Percentiles rank a stretch among this genome's conserved stretches.
Conservation (phyloP, 2,888 invertebrate species). For the Drosophila paucipuncta region DNA sequence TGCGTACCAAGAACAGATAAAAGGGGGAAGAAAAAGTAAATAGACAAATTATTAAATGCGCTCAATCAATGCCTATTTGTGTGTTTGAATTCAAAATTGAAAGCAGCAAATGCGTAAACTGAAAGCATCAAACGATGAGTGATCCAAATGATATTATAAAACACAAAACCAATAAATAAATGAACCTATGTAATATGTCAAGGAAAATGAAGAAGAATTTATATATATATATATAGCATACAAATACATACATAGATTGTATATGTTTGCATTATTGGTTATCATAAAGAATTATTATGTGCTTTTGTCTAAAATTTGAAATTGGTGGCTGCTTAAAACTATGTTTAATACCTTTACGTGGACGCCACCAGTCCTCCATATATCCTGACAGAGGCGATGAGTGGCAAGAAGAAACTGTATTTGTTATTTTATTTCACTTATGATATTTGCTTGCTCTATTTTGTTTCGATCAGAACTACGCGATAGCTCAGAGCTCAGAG, state of each 20-base stretch:
- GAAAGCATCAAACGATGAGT: constrained; percentile 3
- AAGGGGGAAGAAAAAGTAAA: constrained; percentile 78
- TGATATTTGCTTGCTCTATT: constrained; percentile 46
- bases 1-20: constrained; percentile 79
- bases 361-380: constrained; percentile 99
- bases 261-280: constrained; percentile 13
- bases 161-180: constrained; percentile 6
- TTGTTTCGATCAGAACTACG: constrained; percentile 1
- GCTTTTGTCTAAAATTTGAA: constrained; percentile 43
- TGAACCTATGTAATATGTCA: not conserved
- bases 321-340: constrained; percentile 58
- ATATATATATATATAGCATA: constrained; percentile 2
- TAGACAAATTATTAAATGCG: constrained; percentile 81
- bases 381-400: constrained; percentile 98
- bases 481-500: not conserved
- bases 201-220: constrained; percentile 3
- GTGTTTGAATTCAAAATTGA: constrained; percentile 4
- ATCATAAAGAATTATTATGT: constrained; percentile 44
- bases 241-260: constrained; percentile 1
- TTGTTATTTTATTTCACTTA: constrained; percentile 86
- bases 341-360: constrained; percentile 94
- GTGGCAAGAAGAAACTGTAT: constrained; percentile 89
- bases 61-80: constrained; percentile 38
- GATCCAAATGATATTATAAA: not conserved
- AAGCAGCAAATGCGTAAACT: constrained; percentile 19